Base-by-base conservation (phyloP, 1,140 invertebrate species). In the Sinella curviseta region DNA sequence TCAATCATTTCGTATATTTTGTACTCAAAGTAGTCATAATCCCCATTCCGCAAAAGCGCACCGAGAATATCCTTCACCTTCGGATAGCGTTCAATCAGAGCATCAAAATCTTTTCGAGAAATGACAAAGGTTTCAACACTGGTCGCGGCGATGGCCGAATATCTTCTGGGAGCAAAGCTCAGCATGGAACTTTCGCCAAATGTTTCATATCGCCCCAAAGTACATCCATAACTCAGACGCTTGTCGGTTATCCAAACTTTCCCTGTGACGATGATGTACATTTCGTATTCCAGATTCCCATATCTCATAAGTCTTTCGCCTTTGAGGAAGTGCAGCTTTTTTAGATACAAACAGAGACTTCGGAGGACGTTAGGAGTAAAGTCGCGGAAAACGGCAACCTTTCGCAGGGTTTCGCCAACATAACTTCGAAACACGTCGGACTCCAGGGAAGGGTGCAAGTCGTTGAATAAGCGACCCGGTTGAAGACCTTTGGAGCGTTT, bases 381-480 rank as follows among this genome's bases (percentile, higher is more conserved):
- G 17, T 73, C 76, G 30, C 48, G 26, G 39, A 80, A 80, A n/a
- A 80, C 26, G 8, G 76, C 76, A 39, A 80, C 78, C 17, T 70
- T 80, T 74, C 35, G 34, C 17, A 80, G 35, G n/a, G 20, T 30
- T 2, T 77, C 75, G 16, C 82, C 80, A 33, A 82, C 82, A 34
- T 75, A 75, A 28, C 65, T 73, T 1, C 57, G 30, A 76, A 78
- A 83, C n/a, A 83, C 31, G 54, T 83, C 82, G 24, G 82, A 57
- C 39, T 80, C 67, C 0, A 83, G 54, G 20, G 82, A 67, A 17
- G 80, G 80, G 79, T 83, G 78, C 4, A 83, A 34, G 30, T 83
- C 82, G 2, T 30, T 48, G 35, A 83, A 81, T 0, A 83, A 65
- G 16, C 26, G 2, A 48, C 74, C 35, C 1, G 80, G 78, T 48